A percentile compares a stretch with the other conserved stretches of the same genome.
Conservation (phyloP, 1,140 invertebrate genomes). For the Pogonus chalceus region DNA sequence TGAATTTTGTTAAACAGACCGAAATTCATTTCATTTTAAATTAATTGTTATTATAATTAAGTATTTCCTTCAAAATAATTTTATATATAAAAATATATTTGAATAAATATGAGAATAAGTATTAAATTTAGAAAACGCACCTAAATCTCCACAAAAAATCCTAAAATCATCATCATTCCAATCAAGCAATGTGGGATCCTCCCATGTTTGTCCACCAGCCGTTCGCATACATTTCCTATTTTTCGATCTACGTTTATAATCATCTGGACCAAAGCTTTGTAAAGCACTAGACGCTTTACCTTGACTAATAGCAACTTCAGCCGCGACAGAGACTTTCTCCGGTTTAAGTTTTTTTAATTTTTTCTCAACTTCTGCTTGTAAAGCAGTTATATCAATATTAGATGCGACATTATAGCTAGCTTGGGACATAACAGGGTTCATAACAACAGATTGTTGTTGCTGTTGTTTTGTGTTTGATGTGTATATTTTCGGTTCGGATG, state of each 20-base stretch:
- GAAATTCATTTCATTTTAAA: too few relatives aligned
- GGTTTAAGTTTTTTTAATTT: constrained; percentile 54
- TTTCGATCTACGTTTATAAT: constrained; percentile 42
- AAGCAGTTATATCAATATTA: constrained; percentile 47
- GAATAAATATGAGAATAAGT: too few relatives aligned
- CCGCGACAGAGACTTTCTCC: constrained; percentile 45
- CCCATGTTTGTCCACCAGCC: constrained; percentile 90
- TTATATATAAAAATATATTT: too few relatives aligned
- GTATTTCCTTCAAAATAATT: too few relatives aligned
- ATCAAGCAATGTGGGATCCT: constrained; percentile 80
- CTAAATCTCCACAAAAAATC: constrained; percentile 97
- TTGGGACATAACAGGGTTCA: constrained; percentile 32
- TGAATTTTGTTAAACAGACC: too few relatives aligned
- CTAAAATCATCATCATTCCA: constrained; percentile 97
- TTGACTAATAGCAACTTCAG: constrained; percentile 39
- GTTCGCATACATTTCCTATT: constrained; percentile 73
- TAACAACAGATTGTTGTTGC: constrained; percentile 37
- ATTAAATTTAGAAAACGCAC: too few relatives aligned
- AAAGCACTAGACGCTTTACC: constrained; percentile 45
- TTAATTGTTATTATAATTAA: too few relatives aligned
- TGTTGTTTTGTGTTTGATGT: constrained; percentile 37
- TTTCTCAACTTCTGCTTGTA: constrained; percentile 53
- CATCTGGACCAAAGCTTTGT: constrained; percentile 37
- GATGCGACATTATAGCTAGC: constrained; percentile 34
- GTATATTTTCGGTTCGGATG: constrained; percentile 52